Evolutionary conservation across 35 echinoderm and acorn worm genomes (phyloP).

Genomic region (Apostichopus californicus): DNA sequence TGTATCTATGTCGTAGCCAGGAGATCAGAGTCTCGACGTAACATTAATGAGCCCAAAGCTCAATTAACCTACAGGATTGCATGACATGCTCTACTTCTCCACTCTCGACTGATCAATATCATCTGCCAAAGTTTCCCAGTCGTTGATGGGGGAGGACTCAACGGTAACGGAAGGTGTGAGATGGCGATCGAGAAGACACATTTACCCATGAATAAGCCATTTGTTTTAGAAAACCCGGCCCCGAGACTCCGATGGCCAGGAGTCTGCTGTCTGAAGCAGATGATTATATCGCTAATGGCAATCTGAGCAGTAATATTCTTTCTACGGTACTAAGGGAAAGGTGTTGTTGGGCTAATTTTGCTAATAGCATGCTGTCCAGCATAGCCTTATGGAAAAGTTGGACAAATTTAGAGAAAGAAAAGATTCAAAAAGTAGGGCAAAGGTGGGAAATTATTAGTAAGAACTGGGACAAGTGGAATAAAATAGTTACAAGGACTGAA

Average conservation of each 20-base stretch:
- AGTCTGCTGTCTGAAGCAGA: not conserved
- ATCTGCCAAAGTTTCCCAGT: not conserved
- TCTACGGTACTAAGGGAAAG: too few relatives aligned
- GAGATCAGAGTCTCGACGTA: too few relatives aligned
- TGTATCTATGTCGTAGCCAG: too few relatives aligned
- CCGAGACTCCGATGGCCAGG: not conserved
- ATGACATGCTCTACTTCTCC: not conserved
- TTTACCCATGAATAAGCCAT: slow-evolving; percentile 5
- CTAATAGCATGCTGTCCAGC: too few relatives aligned
- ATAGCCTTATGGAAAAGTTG: too few relatives aligned
- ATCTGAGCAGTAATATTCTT: not conserved
- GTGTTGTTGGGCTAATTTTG: too few relatives aligned
- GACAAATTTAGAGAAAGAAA: too few relatives aligned
- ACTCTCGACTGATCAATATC: not conserved
- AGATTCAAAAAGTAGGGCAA: too few relatives aligned
- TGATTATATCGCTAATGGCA: not conserved
- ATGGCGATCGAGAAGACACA: not conserved
- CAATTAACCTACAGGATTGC: not conserved
- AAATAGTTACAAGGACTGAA: too few relatives aligned
- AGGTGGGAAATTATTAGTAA: too few relatives aligned
- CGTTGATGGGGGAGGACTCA: not conserved
- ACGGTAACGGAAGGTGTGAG: slow-evolving; percentile 5
- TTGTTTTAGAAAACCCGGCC: not conserved
- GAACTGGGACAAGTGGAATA: too few relatives aligned
- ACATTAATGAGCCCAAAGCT: too few relatives aligned